Percentiles rank a stretch among this genome's conserved stretches.
Conservation (phyloP, 2,113 vertebrate genomes). For the Saguinus midas region DNA sequence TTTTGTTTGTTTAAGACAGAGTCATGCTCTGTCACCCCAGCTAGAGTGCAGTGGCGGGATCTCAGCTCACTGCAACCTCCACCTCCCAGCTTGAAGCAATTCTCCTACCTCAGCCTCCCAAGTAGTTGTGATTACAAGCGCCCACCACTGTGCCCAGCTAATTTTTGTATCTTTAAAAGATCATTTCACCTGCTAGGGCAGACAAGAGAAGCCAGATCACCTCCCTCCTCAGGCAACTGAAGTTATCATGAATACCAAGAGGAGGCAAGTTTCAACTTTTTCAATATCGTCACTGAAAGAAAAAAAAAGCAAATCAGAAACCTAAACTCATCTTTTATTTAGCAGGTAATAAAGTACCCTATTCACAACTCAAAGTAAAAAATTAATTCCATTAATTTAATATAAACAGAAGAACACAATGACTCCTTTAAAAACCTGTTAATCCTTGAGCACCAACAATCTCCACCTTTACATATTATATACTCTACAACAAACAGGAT, state of each 20-base stretch:
- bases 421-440: constrained; percentile 30
- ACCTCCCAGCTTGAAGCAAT: too few species aligned
- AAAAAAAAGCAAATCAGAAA: constrained; percentile 4
- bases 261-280: constrained; percentile 3
- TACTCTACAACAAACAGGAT: not conserved
- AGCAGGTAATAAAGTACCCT: not conserved
- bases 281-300: not conserved
- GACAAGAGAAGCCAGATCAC: constrained; percentile 3
- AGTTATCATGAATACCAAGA: constrained; percentile 23
- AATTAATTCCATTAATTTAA: constrained; percentile 28
- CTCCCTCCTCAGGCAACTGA: constrained; percentile 1
- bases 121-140: too few species aligned
- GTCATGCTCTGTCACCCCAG: too few species aligned
- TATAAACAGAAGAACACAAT: constrained; percentile 1
- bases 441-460: not conserved
- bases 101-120: too few species aligned
- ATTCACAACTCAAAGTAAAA: constrained; percentile 39
- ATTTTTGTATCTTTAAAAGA: too few species aligned
- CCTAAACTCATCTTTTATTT: constrained; percentile 20
- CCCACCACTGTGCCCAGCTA: too few species aligned
- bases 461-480: not conserved
- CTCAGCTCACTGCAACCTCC: too few species aligned
- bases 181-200: not conserved
- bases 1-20: not conserved
- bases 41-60: too few species aligned